phyloP scores from a whole-genome alignment of 2,888 invertebrate species.

The Choreutis nemorana region DNA sequence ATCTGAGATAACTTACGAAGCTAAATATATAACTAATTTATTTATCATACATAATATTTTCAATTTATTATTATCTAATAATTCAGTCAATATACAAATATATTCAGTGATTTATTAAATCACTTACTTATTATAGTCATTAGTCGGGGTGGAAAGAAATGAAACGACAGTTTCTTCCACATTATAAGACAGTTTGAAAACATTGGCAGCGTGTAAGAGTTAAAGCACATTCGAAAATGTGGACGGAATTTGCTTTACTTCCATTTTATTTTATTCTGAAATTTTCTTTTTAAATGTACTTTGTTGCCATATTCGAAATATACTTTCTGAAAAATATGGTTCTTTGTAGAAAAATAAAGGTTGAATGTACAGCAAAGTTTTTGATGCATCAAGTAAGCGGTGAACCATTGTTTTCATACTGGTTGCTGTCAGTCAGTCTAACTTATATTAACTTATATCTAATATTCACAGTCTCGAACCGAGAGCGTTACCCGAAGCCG shows the following conservation, averaged over 20 bases:
- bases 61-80: slow-evolving; percentile 46
- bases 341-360: slow-evolving; percentile 2
- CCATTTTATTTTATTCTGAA: no score
- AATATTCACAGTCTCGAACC: slow-evolving; percentile 57
- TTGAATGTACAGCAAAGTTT: background rate
- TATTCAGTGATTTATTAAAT: slow-evolving; percentile 45
- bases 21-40: slow-evolving; percentile 44
- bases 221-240: slow-evolving; percentile 49
- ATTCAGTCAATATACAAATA: slow-evolving; percentile 58
- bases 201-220: slow-evolving; percentile 21
- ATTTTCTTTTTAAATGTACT: slow-evolving; percentile 4
- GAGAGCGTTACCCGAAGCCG: slow-evolving; percentile 34
- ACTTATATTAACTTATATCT: slow-evolving; percentile 27
- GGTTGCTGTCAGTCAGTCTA: slow-evolving; percentile 46
- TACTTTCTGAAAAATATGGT: slow-evolving; percentile 2
- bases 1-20: slow-evolving; percentile 64
- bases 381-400: background rate
- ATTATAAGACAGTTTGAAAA: slow-evolving; percentile 50
- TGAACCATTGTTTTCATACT: slow-evolving; percentile 39
- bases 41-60: slow-evolving; percentile 42
- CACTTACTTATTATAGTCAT: no score
- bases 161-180: no score
- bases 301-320: slow-evolving; percentile 7
- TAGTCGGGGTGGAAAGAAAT: no score
- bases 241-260: slow-evolving; percentile 59